Percentiles rank a stretch among this genome's conserved stretches.
Evolutionary conservation across 2,113 vertebrate genomes (phyloP).

Genomic region (Pseudorhombus dupliciocellatus): DNA sequence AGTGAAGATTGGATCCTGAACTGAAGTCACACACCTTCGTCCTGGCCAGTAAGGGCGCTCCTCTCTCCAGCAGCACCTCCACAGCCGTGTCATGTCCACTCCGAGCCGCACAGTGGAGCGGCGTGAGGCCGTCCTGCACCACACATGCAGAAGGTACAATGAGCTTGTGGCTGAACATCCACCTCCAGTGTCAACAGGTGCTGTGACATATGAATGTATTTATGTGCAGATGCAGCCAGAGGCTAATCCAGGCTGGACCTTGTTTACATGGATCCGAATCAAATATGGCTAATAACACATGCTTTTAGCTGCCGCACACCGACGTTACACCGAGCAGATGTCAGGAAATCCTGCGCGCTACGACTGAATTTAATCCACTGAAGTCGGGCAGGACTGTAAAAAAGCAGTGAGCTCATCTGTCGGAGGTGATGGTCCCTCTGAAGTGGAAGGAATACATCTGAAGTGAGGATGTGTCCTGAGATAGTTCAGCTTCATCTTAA

Average conservation of each 20-base stretch:
- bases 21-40: constrained; percentile 86
- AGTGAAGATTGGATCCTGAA: too few relatives aligned
- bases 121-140: constrained; percentile 92
- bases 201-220: not conserved
- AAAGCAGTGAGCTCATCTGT: too few relatives aligned
- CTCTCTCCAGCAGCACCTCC: constrained; percentile 93
- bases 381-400: not conserved
- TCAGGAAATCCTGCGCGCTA: not conserved
- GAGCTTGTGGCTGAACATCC: not conserved
- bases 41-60: constrained; percentile 92
- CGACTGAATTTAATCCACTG: not conserved
- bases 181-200: not conserved
- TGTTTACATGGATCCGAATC: not conserved
- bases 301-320: not conserved
- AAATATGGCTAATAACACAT: not conserved
- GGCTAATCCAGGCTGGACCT: not conserved
- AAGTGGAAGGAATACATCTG: too few relatives aligned
- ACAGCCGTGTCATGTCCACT: constrained; percentile 96
- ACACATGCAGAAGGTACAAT: not conserved
- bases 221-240: not conserved
- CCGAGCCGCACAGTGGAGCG: constrained; percentile 94
- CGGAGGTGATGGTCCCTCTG: too few relatives aligned
- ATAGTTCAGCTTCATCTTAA: not conserved
- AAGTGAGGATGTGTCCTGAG: not conserved
- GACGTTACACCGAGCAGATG: not conserved